Base-by-base conservation (phyloP, 1,140 invertebrate species). In the Grapholita molesta region DNA sequence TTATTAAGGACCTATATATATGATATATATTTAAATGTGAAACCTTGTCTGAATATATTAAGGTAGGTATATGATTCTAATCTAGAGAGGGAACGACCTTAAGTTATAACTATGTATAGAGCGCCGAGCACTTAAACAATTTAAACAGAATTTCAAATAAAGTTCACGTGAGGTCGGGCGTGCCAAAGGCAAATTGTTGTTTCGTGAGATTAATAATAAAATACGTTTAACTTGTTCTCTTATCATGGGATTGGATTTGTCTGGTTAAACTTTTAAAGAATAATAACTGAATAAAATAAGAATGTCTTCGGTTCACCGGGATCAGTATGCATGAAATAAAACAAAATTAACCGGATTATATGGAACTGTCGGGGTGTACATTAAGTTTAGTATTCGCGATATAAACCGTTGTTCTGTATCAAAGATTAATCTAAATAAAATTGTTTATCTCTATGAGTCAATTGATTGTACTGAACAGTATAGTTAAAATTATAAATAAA, bases 121-220 rank as follows among this genome's bases (percentile, higher is more conserved):
- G 15, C 18, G 5, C 15, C 5, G 18, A 52, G 42, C 42, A 55
- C 53, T 25, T 55, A 0, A 55, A 55, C 12, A 55, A 28, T 55
- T 55, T 55, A 55, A 55, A 21, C 53, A 55, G 24, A 55, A 55
- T 25, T 25, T 28, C 53, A 55, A 55, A 55, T 28, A 55, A 55
- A 55, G 53, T 24, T 55, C 53, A 28, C 24, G 24, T 25, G 23
- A 55, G 53, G 53, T 55, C 53, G 25, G 42, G 53, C 53, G 24
- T 55, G 53, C 23, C 52, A 55, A 25, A 24, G 23, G 52, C 2
- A 55, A 48, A 18, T 48, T 7, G 42, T 21, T 48, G 42, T 48
- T 1, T 48, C 42, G 42, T 48, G 42, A 48, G 6, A 48, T 48
- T 48, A 21, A 21, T 48, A 21, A 21, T 48, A 48, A 48, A 48